Evolutionary conservation across 2,113 vertebrate species (phyloP).

Genomic region (Corydoras sp.): DNA sequence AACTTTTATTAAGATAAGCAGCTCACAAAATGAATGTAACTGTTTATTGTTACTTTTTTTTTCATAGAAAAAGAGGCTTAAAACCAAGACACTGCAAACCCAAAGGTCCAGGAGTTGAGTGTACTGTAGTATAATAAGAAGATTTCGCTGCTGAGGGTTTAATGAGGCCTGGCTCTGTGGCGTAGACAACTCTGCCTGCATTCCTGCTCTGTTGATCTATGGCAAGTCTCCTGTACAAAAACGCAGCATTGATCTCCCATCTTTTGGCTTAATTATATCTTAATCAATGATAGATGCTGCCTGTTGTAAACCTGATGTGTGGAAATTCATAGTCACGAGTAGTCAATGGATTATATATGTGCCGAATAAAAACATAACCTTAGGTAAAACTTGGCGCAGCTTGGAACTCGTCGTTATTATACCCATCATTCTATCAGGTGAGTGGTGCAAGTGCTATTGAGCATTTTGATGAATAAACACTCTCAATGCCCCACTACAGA

Average conservation of each 20-base stretch:
- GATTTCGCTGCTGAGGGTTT: constrained; percentile 16
- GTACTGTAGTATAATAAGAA: constrained; percentile 12
- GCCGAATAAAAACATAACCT: constrained; percentile 50
- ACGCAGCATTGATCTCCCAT: constrained; percentile 43
- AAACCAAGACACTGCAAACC: too few species aligned
- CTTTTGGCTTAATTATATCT: constrained; percentile 54
- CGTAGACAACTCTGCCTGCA: constrained; percentile 13
- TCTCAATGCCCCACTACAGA: constrained; percentile 47
- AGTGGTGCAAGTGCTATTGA: constrained; percentile 44
- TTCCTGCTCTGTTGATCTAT: background rate
- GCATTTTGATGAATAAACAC: constrained; percentile 52
- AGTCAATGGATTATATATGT: constrained; percentile 36
- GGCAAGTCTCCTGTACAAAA: background rate
- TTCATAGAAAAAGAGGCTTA: constrained; percentile 8
- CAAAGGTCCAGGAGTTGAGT: background rate
- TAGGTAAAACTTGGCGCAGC: constrained; percentile 40
- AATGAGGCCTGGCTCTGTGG: constrained; percentile 12
- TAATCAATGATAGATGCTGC: constrained; percentile 55
- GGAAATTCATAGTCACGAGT: constrained; percentile 44
- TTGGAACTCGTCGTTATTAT: constrained; percentile 53
- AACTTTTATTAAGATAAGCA: too few species aligned
- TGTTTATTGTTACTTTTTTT: constrained; percentile 10
- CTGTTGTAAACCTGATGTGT: constrained; percentile 43
- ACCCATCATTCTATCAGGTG: constrained; percentile 55
- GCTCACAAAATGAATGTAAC: too few species aligned